Evolutionary conservation across 2,113 vertebrate genomes (phyloP), one percentile per base, ranked within the genome.

Genomic region (Megaceryle maxima): DNA sequence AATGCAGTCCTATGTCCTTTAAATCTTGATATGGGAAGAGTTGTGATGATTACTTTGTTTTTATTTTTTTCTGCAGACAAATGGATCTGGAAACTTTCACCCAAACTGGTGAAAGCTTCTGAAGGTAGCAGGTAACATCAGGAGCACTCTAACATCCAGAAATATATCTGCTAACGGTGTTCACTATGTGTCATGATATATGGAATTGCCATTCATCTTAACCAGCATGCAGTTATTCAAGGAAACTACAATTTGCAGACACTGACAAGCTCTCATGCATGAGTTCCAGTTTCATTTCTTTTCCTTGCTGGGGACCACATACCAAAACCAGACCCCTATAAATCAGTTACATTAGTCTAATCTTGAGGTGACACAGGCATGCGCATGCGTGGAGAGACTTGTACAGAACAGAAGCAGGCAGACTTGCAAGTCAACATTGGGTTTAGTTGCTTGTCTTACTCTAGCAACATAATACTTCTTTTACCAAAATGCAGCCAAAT

Each of bases 171-270:
- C 87, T 96, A 96, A 96, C 92, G 83, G 86, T 80, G 91, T 87
- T 95, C 95, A 60, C 87, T 82, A 66, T 53, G 74, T 91, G 91
- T 88, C 94, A 95, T 95, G 96, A 96, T 96, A 96, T 93, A 95
- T 91, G 92, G 88, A 97, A 95, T 94, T 95, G 95, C 92, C 91
- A 93, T 94, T 96, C 81, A 96, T 94, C 94, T 94, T 89, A 92
- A 97, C 84, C 77, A 92, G 83, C 83, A 97, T 81, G 94, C 86
- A 92, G 83, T 94, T 93, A 96, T 91, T 96, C 95, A 97, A 92
- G 90, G 83, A 80, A 96, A 88, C 88, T 87, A 93, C 88, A 94
- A 95, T 96, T 88, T 92, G 73, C 80, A 96, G 95, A 96, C 86
- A 92, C 57, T 94, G 92, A 93, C 92, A 96, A 93, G 91, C 74